Base-by-base conservation (phyloP, 2,888 invertebrate species). In the Allygus modestus region DNA sequence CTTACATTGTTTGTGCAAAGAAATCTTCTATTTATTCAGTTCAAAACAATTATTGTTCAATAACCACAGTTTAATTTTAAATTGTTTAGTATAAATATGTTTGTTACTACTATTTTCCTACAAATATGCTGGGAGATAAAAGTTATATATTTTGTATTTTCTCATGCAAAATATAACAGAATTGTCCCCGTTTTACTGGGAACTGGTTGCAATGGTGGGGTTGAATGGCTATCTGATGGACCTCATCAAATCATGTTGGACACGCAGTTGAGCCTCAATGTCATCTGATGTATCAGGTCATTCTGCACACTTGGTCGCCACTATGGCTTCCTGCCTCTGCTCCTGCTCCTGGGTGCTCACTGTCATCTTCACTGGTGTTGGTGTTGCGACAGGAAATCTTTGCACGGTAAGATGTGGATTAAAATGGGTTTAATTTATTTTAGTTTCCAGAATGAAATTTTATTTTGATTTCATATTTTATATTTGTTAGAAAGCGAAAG, bases 191-290 rank as follows among this genome's bases (percentile, higher is more conserved):
- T 33, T 33, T 20, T 37, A 71, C 71, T 28, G 37, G 41, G 37
- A 71, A 71, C 71, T 71, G 15, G 71, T 17, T 11, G 41, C 41
- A 41, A 33, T 41, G 23, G 33, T 41, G 37, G 37, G 41, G 33
- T 33, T 71, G 71, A 71, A 71, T 71, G 41, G 46, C 77, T 46
- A 77, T 77, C 77, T 77, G 77, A 77, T 77, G 26, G 43, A 46
- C 28, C 51, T n/a, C 23, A 77, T 77, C 46, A 77, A 77, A 77
- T 77, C 77, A 20, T 77, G 46, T 77, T 46, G 26, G 77, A 9
- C 51, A 77, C 51, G 77, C 28, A 20, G 41, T 2, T 61, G 51
- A 77, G 43, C 31, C 46, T 77, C 77, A 77, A 77, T 77, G 77
- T 46, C 77, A 77, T 46, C 77, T 23, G 51, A 46, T 46, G 77